A percentile compares a stretch with the other conserved stretches of the same genome.
Evolutionary conservation across 2,113 vertebrate species (phyloP).

Genomic region (Tachycineta bicolor): DNA sequence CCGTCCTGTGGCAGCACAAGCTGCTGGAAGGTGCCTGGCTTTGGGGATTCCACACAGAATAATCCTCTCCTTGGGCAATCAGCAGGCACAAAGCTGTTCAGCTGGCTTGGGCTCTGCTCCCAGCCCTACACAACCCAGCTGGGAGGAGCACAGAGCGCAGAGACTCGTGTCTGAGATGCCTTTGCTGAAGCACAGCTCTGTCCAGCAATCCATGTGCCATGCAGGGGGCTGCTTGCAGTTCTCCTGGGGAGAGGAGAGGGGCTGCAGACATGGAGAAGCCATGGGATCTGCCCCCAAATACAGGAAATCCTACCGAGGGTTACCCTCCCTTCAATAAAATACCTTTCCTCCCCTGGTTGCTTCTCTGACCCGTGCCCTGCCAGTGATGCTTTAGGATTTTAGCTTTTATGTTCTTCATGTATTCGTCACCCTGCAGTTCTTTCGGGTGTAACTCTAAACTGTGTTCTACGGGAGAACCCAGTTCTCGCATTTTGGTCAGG

Average conservation of each 20-base stretch:
- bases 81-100: neutral
- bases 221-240: neutral
- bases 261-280: neutral
- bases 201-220: too few species aligned
- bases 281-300: neutral
- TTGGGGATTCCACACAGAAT: neutral
- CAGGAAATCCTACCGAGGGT: neutral
- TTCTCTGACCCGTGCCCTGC: neutral
- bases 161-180: fast-evolving
- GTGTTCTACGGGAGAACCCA: too few species aligned
- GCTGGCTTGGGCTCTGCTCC: neutral
- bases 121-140: neutral
- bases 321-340: neutral
- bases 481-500: neutral
- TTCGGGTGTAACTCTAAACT: too few species aligned
- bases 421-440: neutral
- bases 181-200: neutral
- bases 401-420: neutral
- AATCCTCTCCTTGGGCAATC: neutral
- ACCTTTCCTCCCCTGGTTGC: neutral
- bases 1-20: fast-evolving
- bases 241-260: neutral
- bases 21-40: neutral
- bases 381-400: neutral
- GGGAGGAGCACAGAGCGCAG: neutral